Conservation (phyloP, 2,797 vertebrate species). For the Columba guinea region DNA sequence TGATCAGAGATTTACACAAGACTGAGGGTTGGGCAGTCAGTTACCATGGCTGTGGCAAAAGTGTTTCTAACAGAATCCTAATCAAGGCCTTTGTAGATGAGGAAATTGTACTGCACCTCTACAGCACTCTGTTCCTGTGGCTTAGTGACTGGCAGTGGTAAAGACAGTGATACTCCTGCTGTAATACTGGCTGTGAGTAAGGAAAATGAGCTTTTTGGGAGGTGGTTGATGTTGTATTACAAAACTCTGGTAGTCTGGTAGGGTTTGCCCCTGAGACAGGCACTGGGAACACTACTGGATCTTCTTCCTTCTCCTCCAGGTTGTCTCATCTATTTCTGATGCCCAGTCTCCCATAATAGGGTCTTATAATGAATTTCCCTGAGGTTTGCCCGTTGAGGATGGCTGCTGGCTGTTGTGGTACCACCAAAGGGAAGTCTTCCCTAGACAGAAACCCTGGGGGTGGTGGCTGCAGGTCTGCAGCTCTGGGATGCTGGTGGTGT, state of each 20-base stretch:
- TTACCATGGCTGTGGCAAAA: accelerated
- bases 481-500: not conserved
- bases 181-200: not conserved
- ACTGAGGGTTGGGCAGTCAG: not conserved
- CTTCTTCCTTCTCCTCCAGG: not conserved
- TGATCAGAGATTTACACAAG: not conserved
- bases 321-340: not conserved
- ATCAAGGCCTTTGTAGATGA: not conserved
- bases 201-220: not conserved
- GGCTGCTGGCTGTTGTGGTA: not conserved
- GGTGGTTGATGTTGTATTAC: accelerated
- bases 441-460: not conserved
- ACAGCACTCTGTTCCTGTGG: accelerated
- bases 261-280: not conserved
- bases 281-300: no score
- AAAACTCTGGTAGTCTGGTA: accelerated
- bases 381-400: not conserved
- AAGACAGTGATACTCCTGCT: accelerated
- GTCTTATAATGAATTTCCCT: not conserved
- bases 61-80: not conserved
- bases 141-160: not conserved
- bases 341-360: accelerated
- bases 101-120: not conserved
- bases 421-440: not conserved
- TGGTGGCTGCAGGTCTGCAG: not conserved